Base-by-base conservation (phyloP, 2,888 invertebrate genomes). In the Nowickia ferox region DNA sequence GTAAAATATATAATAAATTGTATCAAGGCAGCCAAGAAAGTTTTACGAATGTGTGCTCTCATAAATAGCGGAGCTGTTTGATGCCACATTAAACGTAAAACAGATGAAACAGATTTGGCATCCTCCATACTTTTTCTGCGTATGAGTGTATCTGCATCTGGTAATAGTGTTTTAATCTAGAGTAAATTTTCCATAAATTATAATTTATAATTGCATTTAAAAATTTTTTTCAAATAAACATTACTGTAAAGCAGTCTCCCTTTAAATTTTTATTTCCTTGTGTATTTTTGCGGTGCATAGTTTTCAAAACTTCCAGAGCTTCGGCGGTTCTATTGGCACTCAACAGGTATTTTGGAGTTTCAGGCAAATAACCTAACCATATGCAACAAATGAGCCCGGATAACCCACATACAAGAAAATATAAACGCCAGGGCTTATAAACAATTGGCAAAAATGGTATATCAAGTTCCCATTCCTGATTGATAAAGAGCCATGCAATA, bases 11-110 rank as follows among this genome's bases (percentile, higher is more conserved):
- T 90, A 11, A 89, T 89, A 87, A 92, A 92, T 87, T 92, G 91
- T 59, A 92, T 89, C 1, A 87, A 38, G 74, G 92, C 91, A 5
- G 90, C 89, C 15, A 92, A 81, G 5, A 89, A 40, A 1, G 91
- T 92, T 72, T 89, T 90, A 1, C 84, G 82, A 11, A 90, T 81
- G 81, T 91, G 90, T 13, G 89, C 87, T 6, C 85, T 87, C 84
- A 87, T 89, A 87, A 92, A 92, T 3, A 92, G 87, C 15, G 92
- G 91, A 11, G 89, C 89, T 9, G 92, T 92, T 88, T 92, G 92
- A 68, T 87, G 74, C 91, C 91, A 92, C 89, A 92, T 90, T 19
- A 89, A 89, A 10, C 77, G 72, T 13, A 88, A 82, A 0, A 88
- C 19, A 22, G 71, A 57, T 9, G 44, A 10, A 10, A 68, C 2